phyloP scores from a whole-genome alignment of 2,888 invertebrate species.

The Boloria selene region DNA sequence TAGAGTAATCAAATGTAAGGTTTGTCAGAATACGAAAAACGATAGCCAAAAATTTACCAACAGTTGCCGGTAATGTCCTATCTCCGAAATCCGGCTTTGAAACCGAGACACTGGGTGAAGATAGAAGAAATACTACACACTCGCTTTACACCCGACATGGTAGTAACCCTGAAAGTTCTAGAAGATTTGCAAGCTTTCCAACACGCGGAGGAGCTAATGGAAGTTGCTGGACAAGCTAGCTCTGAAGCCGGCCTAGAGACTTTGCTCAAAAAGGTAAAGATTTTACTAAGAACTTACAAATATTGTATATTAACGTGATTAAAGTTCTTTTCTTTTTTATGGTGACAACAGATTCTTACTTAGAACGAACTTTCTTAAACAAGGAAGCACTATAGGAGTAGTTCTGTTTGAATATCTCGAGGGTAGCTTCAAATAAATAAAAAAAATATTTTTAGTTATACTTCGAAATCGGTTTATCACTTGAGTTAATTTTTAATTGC shows the following conservation, averaged over 20 bases:
- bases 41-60: conserved; percentile 29
- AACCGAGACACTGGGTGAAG: conserved; percentile 91
- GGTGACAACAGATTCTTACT: too few species aligned
- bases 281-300: too few species aligned
- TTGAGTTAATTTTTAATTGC: conserved; percentile 5
- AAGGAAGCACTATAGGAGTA: too few species aligned
- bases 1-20: too few species aligned
- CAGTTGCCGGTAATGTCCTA: conserved; percentile 90
- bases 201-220: conserved; percentile 88
- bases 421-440: too few species aligned
- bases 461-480: too few species aligned
- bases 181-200: conserved; percentile 89
- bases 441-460: too few species aligned
- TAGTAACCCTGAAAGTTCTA: conserved; percentile 85
- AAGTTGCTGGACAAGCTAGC: conserved; percentile 93
- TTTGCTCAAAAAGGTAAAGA: conserved; percentile 87
- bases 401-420: too few species aligned
- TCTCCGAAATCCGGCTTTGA: conserved; percentile 90
- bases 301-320: too few species aligned
- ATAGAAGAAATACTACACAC: conserved; percentile 88
- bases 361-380: too few species aligned
- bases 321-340: too few species aligned
- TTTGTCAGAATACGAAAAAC: neutral
- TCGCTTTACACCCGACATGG: conserved; percentile 87
- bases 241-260: conserved; percentile 92